Conservation (phyloP, 2,113 vertebrate species). For the Chloropsis cyanopogon region DNA sequence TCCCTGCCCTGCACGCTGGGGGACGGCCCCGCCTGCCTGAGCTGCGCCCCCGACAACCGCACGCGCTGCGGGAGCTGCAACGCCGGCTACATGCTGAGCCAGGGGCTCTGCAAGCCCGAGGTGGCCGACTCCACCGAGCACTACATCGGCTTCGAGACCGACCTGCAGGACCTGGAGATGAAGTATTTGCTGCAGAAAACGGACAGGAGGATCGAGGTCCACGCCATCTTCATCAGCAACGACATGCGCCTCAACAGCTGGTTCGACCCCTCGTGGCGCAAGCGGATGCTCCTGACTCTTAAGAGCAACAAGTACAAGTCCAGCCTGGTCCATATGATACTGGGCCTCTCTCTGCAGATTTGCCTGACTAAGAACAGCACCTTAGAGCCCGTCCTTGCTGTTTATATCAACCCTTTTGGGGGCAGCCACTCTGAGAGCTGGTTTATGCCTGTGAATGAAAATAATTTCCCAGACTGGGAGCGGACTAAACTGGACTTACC, state of each 20-base stretch:
- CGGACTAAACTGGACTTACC: constrained; percentile 91
- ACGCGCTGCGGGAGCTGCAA: constrained; percentile 94
- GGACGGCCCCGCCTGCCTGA: constrained; percentile 80
- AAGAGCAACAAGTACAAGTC: constrained; percentile 99
- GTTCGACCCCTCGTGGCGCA: constrained; percentile 97
- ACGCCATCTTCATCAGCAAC: constrained; percentile 97
- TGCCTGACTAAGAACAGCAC: constrained; percentile 98
- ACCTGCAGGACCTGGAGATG: constrained; percentile 94
- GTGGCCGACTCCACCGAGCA: constrained; percentile 94
- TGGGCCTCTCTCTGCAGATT: constrained; percentile 93
- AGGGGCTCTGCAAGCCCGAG: constrained; percentile 88
- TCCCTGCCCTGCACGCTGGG: constrained; percentile 84
- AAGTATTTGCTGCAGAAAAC: constrained; percentile 89
- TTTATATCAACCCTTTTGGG: constrained; percentile 95
- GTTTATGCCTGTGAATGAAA: constrained; percentile 92
- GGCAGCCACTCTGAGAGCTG: constrained; percentile 98
- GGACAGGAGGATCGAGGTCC: constrained; percentile 90
- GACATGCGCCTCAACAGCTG: constrained; percentile 98
- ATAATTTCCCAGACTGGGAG: constrained; percentile 92
- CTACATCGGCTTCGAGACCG: constrained; percentile 94
- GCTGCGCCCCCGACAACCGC: constrained; percentile 88
- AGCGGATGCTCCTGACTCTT: constrained; percentile 92
- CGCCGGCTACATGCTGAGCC: constrained; percentile 83
- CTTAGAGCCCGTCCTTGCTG: constrained; percentile 89
- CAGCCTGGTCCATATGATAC: constrained; percentile 94